A percentile compares a stretch with the other conserved stretches of the same genome.
These are phyloP conservation scores for Setophaga coronata DNA, from an alignment of 2,113 vertebrate genomes.

Conservation along the genomic window DNA sequence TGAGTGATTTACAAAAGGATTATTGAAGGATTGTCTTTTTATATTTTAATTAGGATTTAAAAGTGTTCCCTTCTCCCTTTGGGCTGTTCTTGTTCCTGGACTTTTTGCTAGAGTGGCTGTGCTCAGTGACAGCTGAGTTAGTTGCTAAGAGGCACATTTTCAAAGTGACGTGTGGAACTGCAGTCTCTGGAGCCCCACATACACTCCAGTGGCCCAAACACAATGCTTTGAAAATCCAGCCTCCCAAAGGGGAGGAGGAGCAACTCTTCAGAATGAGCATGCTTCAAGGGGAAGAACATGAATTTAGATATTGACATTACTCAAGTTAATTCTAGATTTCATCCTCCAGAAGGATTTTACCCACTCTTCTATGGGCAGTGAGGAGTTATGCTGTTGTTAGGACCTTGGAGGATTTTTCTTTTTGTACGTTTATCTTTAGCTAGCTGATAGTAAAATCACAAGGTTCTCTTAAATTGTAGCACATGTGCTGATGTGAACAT, in stretches of 20 bases:
- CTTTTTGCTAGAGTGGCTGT: not conserved
- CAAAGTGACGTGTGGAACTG: not conserved
- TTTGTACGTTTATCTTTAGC: not conserved
- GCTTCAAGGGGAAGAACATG: not conserved
- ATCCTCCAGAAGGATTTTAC: not conserved
- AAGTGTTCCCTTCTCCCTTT: not conserved
- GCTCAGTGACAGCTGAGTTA: not conserved
- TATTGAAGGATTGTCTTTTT: not conserved
- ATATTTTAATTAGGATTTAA: not conserved
- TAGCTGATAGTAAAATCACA: not conserved
- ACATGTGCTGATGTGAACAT: not conserved
- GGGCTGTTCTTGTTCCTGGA: not conserved
- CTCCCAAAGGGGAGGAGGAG: not conserved
- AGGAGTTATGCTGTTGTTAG: not conserved
- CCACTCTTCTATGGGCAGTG: rapidly evolving
- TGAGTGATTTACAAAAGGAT: not conserved
- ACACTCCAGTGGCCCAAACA: not conserved
- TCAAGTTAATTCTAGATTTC: not conserved
- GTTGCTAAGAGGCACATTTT: not conserved
- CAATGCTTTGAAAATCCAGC: constrained; percentile 26
- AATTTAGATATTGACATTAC: not conserved
- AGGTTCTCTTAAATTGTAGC: not conserved
- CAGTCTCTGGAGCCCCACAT: not conserved
- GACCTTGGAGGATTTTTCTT: not conserved
- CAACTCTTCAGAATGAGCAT: not conserved